phyloP scores from a whole-genome alignment of 2,888 invertebrate genomes.

The Lepidocyrtinus sp. region DNA sequence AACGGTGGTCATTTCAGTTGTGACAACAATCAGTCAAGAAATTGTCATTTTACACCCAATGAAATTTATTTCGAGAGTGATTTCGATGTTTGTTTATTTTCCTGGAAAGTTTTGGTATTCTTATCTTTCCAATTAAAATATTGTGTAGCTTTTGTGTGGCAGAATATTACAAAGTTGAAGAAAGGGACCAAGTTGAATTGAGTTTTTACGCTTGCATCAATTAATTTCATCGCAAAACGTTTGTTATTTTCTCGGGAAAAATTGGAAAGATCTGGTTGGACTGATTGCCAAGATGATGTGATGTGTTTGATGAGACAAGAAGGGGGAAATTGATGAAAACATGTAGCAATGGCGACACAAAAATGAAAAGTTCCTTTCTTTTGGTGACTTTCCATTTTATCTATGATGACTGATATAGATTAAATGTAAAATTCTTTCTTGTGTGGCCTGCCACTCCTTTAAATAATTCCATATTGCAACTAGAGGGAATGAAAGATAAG shows the following conservation, averaged over 20 bases:
- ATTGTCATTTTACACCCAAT: conserved; percentile 21
- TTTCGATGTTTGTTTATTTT: not conserved
- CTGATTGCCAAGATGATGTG: not conserved
- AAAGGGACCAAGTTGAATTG: no score
- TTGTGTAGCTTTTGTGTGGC: not conserved
- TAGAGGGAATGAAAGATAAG: no score
- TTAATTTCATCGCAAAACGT: conserved; percentile 29
- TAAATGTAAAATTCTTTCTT: not conserved
- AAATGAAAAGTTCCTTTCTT: not conserved
- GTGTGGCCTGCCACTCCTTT: not conserved
- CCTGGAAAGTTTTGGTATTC: not conserved
- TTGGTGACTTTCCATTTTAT: not conserved
- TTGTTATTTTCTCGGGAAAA: conserved; percentile 25
- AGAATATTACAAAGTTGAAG: not conserved
- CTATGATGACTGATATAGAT: conserved; percentile 48
- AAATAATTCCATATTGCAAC: no score
- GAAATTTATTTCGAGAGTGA: conserved; percentile 12
- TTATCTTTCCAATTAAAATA: conserved; percentile 1
- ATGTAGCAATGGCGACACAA: not conserved
- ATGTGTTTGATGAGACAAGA: not conserved
- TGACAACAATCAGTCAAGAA: no score
- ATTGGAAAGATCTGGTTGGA: conserved; percentile 1
- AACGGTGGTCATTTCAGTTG: no score
- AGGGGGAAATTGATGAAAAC: not conserved
- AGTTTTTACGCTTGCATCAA: conserved; percentile 28